These are phyloP conservation scores for Ornithoptera alexandrae DNA, from an alignment of 2,888 invertebrate genomes.

Conservation along the genomic window DNA sequence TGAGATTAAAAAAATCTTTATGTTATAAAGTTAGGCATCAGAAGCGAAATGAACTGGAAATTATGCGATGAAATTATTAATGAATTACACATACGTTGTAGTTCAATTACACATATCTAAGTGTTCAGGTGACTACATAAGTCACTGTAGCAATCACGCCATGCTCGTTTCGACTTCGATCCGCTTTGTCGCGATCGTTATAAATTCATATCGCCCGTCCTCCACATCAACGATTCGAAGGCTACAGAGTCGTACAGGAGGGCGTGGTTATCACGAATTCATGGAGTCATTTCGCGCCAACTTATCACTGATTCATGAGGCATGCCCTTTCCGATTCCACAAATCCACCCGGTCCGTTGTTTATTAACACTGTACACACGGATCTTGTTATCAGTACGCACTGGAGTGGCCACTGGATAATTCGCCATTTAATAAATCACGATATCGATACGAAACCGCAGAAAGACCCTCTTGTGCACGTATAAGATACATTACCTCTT, in stretches of 20 bases:
- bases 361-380: conserved; percentile 3
- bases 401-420: not conserved
- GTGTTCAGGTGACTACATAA: too few relatives aligned
- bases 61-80: too few relatives aligned
- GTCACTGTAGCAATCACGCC: too few relatives aligned
- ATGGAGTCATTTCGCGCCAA: conserved; percentile 6
- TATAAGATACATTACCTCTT: too few relatives aligned
- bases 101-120: too few relatives aligned
- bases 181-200: conserved; percentile 29
- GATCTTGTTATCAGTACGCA: not conserved
- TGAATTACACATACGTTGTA: too few relatives aligned
- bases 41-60: too few relatives aligned
- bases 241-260: conserved; percentile 32
- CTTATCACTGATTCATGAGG: conserved; percentile 25
- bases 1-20: too few relatives aligned
- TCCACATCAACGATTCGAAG: conserved; percentile 37
- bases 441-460: not conserved
- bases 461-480: too few relatives aligned
- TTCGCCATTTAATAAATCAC: not conserved
- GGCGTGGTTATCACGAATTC: conserved; percentile 24
- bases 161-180: too few relatives aligned
- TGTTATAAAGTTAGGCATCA: too few relatives aligned
- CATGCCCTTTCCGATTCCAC: conserved; percentile 27
- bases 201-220: conserved; percentile 38
- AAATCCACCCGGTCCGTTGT: conserved; percentile 16